phyloP scores from a whole-genome alignment of 2,113 vertebrate genomes.

The Damaliscus lunatus region DNA sequence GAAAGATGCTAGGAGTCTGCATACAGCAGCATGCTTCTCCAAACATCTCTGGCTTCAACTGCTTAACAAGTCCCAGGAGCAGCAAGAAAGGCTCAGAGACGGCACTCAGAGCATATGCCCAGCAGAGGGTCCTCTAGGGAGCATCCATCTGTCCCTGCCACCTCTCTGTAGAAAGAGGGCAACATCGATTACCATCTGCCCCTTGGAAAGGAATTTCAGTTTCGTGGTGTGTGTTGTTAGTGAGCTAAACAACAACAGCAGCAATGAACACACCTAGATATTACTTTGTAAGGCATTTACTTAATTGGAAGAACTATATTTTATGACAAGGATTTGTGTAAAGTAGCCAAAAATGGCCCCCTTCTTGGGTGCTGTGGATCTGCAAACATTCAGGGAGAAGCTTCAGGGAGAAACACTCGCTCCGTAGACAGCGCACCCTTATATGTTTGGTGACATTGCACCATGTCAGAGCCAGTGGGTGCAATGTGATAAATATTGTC shows the following conservation, averaged over 20 bases:
- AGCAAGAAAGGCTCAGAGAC: constrained; percentile 51
- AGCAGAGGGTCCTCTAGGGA: constrained; percentile 64
- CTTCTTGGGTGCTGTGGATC: not conserved
- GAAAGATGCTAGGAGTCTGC: constrained; percentile 73
- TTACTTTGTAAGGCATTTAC: not conserved
- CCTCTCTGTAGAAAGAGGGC: constrained; percentile 45
- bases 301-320: constrained; percentile 48
- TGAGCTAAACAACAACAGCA: not conserved
- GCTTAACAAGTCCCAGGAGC: constrained; percentile 76
- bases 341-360: constrained; percentile 9
- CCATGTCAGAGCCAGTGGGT: constrained; percentile 27
- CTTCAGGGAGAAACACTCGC: not conserved
- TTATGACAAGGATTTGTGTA: constrained; percentile 24
- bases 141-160: constrained; percentile 2
- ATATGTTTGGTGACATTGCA: constrained; percentile 54
- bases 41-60: constrained; percentile 56
- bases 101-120: constrained; percentile 45
- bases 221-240: not conserved
- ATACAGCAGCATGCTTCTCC: constrained; percentile 58
- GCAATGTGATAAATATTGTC: constrained; percentile 48
- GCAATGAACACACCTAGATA: fast-evolving
- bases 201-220: constrained; percentile 1
- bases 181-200: constrained; percentile 68
- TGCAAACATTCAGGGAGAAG: constrained; percentile 21
- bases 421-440: not conserved